These are phyloP conservation scores for Cotesia typhae DNA, from an alignment of 1,140 invertebrate genomes.

Conservation along the genomic window DNA sequence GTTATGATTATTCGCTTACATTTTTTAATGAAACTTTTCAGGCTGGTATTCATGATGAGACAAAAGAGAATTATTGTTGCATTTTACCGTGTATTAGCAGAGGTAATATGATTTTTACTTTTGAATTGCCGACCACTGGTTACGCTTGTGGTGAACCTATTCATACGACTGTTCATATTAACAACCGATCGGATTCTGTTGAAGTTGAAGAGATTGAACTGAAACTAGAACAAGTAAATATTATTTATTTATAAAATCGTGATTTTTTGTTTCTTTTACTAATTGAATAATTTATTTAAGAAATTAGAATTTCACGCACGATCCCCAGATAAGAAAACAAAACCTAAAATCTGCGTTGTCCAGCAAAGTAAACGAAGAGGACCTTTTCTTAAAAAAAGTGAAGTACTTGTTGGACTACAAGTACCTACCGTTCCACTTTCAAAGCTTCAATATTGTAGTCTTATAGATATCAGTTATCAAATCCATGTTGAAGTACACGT, in stretches of 20 bases:
- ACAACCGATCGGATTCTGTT: slow-evolving; percentile 70
- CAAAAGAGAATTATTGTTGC: slow-evolving; percentile 71
- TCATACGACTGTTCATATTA: slow-evolving; percentile 68
- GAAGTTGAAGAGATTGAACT: slow-evolving; percentile 68
- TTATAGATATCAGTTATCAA: slow-evolving; percentile 24
- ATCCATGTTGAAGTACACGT: background rate
- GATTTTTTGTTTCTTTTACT: background rate
- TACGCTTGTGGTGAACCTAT: slow-evolving; percentile 74
- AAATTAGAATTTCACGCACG: slow-evolving; percentile 22
- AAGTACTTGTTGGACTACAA: slow-evolving; percentile 5
- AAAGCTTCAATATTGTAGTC: slow-evolving; percentile 8
- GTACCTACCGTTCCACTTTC: slow-evolving; percentile 13
- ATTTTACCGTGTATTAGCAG: slow-evolving; percentile 65
- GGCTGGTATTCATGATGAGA: slow-evolving; percentile 44
- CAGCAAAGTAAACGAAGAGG: background rate
- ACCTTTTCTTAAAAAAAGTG: background rate
- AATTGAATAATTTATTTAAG: slow-evolving; percentile 2
- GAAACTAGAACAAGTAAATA: slow-evolving; percentile 70
- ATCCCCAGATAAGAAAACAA: background rate
- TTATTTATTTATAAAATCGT: background rate
- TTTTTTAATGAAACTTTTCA: slow-evolving; percentile 24
- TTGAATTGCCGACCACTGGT: slow-evolving; percentile 68
- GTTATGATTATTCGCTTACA: background rate
- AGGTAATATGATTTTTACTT: slow-evolving; percentile 67
- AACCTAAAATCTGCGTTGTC: background rate